A percentile compares a stretch with the other conserved stretches of the same genome.
Evolutionary conservation across 2,888 invertebrate species (phyloP).

Genomic region (Calephelis perditalis): DNA sequence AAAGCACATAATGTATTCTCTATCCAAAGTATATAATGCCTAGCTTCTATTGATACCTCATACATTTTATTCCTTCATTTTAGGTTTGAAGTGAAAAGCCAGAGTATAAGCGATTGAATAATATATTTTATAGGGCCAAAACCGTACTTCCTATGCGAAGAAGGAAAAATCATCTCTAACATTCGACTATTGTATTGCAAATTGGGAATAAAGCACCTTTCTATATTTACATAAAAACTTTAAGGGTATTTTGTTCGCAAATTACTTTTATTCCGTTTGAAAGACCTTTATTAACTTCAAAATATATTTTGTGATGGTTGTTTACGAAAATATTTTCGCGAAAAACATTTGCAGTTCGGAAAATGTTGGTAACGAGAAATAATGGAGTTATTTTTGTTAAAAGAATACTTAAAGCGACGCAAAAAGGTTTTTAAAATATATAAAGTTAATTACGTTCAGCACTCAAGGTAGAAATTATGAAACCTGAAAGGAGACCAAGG

Average conservation of each 20-base stretch:
- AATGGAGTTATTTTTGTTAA: slow-evolving; percentile 25
- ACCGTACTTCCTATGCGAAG: slow-evolving; percentile 67
- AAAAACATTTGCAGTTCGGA: slow-evolving; percentile 27
- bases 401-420: slow-evolving; percentile 21
- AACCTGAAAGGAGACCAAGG: not conserved
- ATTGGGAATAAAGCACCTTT: slow-evolving; percentile 68
- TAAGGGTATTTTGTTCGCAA: slow-evolving; percentile 57
- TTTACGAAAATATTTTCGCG: slow-evolving; percentile 28
- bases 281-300: slow-evolving; percentile 27
- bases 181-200: slow-evolving; percentile 72
- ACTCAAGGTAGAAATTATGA: slow-evolving; percentile 2
- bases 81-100: slow-evolving; percentile 58
- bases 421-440: slow-evolving; percentile 20
- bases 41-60: slow-evolving; percentile 49
- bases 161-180: slow-evolving; percentile 72
- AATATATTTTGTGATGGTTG: slow-evolving; percentile 29
- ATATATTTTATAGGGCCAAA: slow-evolving; percentile 70
- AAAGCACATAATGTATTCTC: slow-evolving; percentile 3
- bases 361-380: slow-evolving; percentile 20
- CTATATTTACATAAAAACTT: slow-evolving; percentile 72
- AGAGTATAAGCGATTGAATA: slow-evolving; percentile 70
- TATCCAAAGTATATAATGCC: slow-evolving; percentile 30
- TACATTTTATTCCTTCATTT: slow-evolving; percentile 60
- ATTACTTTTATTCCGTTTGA: slow-evolving; percentile 59
- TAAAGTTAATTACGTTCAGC: slow-evolving; percentile 6